These are phyloP conservation scores for Genyomyrus donnyi DNA, from an alignment of 2,113 vertebrate genomes.

Conservation along the genomic window DNA sequence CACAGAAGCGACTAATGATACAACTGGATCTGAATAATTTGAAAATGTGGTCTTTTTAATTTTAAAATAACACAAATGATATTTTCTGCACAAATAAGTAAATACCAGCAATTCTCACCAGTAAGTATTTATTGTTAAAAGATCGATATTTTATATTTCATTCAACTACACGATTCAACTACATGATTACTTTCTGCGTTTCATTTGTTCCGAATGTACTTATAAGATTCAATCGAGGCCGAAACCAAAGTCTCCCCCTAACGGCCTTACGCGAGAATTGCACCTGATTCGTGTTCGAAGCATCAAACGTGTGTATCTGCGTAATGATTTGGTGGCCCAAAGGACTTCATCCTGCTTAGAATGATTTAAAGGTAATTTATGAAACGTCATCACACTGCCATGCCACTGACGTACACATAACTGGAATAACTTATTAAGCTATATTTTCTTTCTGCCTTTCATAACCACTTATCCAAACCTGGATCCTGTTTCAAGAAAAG, in stretches of 20 bases:
- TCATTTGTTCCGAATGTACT: background rate
- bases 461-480: background rate
- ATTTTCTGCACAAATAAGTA: background rate
- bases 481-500: background rate
- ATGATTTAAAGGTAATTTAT: constrained; percentile 2
- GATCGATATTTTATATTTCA: background rate
- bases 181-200: background rate
- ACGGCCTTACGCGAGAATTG: background rate
- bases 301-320: background rate
- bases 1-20: background rate
- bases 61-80: background rate
- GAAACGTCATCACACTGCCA: background rate
- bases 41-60: background rate
- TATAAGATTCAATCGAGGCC: background rate
- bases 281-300: background rate
- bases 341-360: background rate
- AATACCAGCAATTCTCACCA: background rate
- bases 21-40: background rate
- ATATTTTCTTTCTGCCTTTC: background rate
- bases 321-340: background rate
- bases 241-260: background rate
- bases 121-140: background rate
- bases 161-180: background rate
- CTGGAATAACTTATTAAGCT: background rate
- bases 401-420: background rate